Conservation (phyloP, 2,888 invertebrate species). For the Apamea monoglypha region DNA sequence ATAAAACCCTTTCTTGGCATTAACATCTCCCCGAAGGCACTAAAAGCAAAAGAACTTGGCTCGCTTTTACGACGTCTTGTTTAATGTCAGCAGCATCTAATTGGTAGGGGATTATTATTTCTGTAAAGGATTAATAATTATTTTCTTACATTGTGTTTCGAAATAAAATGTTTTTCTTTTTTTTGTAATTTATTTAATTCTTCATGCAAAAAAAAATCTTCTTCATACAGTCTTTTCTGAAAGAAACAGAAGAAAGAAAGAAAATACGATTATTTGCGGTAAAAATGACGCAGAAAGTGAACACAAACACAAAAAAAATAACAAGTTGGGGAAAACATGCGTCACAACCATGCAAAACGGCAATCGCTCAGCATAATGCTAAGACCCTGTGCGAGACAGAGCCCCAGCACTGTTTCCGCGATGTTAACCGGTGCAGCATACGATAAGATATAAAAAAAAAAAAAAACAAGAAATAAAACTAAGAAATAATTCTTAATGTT, state of each 20-base stretch:
- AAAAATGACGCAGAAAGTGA: too few relatives aligned
- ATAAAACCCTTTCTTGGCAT: conserved; percentile 71
- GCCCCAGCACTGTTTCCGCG: not conserved
- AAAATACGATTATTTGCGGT: not conserved
- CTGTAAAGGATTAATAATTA: conserved; percentile 49
- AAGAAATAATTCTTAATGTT: too few relatives aligned
- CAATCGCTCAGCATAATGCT: not conserved
- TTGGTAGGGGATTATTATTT: conserved; percentile 62
- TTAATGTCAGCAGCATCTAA: conserved; percentile 64
- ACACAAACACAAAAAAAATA: not conserved
- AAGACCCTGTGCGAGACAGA: not conserved
- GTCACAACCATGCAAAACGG: not conserved
- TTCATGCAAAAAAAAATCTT: not conserved
- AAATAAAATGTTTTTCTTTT: not conserved
- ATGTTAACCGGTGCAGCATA: too few relatives aligned
- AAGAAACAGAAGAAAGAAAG: not conserved
- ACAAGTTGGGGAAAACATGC: not conserved
- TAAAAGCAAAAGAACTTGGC: conserved; percentile 65
- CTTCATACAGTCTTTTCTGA: not conserved
- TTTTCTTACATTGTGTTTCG: conserved; percentile 34
- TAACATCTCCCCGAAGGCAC: conserved; percentile 54
- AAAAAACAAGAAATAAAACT: not conserved
- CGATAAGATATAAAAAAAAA: not conserved
- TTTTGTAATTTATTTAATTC: not conserved
- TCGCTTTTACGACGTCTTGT: conserved; percentile 61